Conservation (phyloP, 2,888 invertebrate genomes). For the Didymodactylos carnosus region DNA sequence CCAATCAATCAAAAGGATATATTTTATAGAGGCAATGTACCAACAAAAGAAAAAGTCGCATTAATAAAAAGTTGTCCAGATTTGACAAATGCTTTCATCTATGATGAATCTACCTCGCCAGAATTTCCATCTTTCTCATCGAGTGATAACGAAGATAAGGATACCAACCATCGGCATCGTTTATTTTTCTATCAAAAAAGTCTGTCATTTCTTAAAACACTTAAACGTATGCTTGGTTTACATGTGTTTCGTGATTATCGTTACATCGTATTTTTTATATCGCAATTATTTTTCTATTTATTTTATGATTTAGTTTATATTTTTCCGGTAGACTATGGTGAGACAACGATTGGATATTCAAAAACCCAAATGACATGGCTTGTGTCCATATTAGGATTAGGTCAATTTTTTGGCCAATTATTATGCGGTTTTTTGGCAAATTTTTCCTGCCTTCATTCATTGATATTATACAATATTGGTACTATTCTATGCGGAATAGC, state of each 20-base stretch:
- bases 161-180: constrained; percentile 3
- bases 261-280: constrained; percentile 21
- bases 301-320: neutral
- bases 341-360: constrained; percentile 40
- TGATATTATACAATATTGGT: constrained; percentile 59
- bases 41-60: constrained; percentile 17
- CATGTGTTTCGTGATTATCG: neutral
- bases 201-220: neutral
- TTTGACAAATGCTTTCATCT: constrained; percentile 26
- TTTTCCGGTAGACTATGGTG: constrained; percentile 50
- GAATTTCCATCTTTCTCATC: neutral
- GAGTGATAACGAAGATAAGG: constrained; percentile 17
- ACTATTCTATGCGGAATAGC: constrained; percentile 38
- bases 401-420: constrained; percentile 57
- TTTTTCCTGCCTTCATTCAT: constrained; percentile 55
- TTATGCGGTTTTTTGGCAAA: constrained; percentile 70
- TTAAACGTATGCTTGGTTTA: neutral
- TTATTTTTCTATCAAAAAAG: neutral
- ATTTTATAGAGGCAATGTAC: constrained; percentile 25
- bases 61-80: constrained; percentile 67
- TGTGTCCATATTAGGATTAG: constrained; percentile 52
- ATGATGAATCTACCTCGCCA: neutral
- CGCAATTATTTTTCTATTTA: neutral
- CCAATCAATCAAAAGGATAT: constrained; percentile 28
- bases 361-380: constrained; percentile 39